Conservation (phyloP, 2,888 invertebrate genomes). For the Patella depressa region DNA sequence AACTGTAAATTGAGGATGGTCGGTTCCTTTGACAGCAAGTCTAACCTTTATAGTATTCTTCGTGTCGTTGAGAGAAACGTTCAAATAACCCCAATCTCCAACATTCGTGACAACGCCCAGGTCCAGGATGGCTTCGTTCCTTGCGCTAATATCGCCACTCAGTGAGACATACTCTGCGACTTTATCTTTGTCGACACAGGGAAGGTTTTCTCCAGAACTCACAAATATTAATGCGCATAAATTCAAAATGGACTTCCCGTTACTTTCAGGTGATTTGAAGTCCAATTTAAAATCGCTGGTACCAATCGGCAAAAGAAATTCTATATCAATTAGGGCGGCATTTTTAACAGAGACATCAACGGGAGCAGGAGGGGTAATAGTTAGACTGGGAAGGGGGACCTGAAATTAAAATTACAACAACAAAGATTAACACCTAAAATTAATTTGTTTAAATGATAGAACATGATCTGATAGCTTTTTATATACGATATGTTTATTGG, state of each 20-base stretch:
- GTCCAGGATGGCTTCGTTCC: constrained; percentile 49
- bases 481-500: no score
- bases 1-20: constrained; percentile 30
- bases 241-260: constrained; percentile 36
- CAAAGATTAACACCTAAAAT: no score
- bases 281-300: constrained; percentile 42
- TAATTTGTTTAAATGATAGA: no score
- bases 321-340: constrained; percentile 31
- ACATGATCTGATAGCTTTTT: no score
- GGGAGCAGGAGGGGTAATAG: background rate
- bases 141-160: background rate
- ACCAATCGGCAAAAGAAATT: constrained; percentile 33
- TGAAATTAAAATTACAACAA: no score
- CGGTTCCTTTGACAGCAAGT: constrained; percentile 42
- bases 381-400: constrained; percentile 4
- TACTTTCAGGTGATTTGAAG: constrained; percentile 42
- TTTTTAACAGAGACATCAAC: constrained; percentile 22
- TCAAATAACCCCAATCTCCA: constrained; percentile 29
- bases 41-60: constrained; percentile 29
- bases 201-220: constrained; percentile 41
- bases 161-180: constrained; percentile 36
- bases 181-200: constrained; percentile 41
- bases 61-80: constrained; percentile 24
- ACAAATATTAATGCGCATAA: constrained; percentile 40
- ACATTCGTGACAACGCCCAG: constrained; percentile 52